Evolutionary conservation across 2,113 vertebrate genomes (phyloP), one percentile per base, ranked within the genome.

Genomic region (Ptilonorhynchus violaceus): DNA sequence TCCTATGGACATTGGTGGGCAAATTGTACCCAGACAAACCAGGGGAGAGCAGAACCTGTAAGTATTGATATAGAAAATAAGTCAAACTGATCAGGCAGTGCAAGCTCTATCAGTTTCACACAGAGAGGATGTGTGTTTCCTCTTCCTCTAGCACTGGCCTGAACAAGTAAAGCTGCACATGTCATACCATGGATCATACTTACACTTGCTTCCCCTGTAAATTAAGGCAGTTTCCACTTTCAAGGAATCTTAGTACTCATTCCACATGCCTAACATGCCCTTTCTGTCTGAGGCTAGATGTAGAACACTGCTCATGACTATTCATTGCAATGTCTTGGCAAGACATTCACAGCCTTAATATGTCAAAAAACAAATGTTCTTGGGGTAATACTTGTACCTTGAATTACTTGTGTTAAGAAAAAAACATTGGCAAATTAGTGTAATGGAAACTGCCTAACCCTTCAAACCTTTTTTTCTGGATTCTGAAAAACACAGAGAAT

Each of bases 291-390:
- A 88, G 28, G 23, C 23, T 84, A 70, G 39, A 46, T 74, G 50
- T 44, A 83, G 50, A 90, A 16, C 11, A 27, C 25, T 47, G 64
- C 39, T 93, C 56, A 78, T 67, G 50, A 75, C 44, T 89, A 72
- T 91, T 94, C 77, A 89, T 68, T 60, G 13, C 52, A 59, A 87
- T 50, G n/a, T 47, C 47, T 78, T 85, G 75, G 33, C 68, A 93
- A 97, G 64, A 63, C 2, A 47, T 46, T 86, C 73, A 67, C 31
- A 94, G 64, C n/a, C 47, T 72, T 69, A 73, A 88, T 59, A 39
- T 81, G 68, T 87, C 41, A 66, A 89, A 88, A 85, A 89, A 8
- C 39, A 93, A 87, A 74, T 33, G 31, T 64, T 89, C 56, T 63
- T 53, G 15, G 30, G 12, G 4, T 53, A 66, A 52, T 94, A 80